Base-by-base conservation (phyloP, 1,140 invertebrate genomes). In the Ctenoplectra terminalis region DNA sequence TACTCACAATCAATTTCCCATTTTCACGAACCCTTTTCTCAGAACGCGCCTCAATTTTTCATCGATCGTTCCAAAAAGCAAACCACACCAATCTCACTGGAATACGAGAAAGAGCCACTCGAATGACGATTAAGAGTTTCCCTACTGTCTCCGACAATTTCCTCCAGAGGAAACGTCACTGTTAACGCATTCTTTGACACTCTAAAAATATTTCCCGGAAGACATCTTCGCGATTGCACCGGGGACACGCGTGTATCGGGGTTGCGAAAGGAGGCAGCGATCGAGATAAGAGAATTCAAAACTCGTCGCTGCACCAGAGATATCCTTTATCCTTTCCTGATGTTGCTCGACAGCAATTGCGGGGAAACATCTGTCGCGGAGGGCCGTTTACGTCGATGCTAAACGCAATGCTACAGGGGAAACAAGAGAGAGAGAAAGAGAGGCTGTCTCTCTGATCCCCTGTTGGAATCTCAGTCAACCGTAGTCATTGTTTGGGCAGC, bases 261-360 rank as follows among this genome's bases (percentile, higher is more conserved):
- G 2, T 29, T 6, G 31, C 3, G 23, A 43, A 40, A 58, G 20
- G n/a, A 9, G 52, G 5, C 37, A 23, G 4, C 69, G 52, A 52
- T 48, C 46, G 20, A 61, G 71, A 61, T 48, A 61, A 61, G 56
- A 43, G 58, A 48, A 74, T 61, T 61, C 29, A 23, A 61, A 60
- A 31, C 43, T 46, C n/a, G 40, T 61, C 58, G 34, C 5, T 3
- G 50, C 46, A 26, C 13, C 6, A 15, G 20, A 50, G 11, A 50
- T 37, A 17, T 66, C 46, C 31, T 75, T 73, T 58, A 46, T 23
- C 29, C 54, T 73, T 60, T 40, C n/a, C 20, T 37, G 37, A 34
- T 17, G 2, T 11, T 17, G n/a, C 2, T 20, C n/a, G 26, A 1
- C 31, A 29, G 31, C 43, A 43, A 78, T 60, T 48, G 67, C 43